These are phyloP conservation scores for Thelaira solivaga DNA, from an alignment of 2,888 invertebrate genomes.

Conservation along the genomic window DNA sequence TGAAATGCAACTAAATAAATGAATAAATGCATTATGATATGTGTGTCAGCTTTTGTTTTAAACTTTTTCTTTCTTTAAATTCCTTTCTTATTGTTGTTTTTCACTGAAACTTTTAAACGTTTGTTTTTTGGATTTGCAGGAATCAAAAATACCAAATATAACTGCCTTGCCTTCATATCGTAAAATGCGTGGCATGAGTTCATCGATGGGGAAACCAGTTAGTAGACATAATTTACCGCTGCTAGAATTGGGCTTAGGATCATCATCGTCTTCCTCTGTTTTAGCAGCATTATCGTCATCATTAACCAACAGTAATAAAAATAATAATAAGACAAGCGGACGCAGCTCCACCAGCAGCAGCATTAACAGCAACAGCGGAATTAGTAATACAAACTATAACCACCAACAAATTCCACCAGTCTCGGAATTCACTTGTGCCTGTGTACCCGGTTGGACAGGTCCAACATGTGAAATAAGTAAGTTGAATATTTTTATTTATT, in stretches of 20 bases:
- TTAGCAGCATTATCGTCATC: conserved; percentile 51
- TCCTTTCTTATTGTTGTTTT: not conserved
- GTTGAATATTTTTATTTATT: conserved; percentile 68
- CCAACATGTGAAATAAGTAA: conserved; percentile 86
- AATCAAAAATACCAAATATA: conserved; percentile 66
- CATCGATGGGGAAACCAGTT: conserved; percentile 77
- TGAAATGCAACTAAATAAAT: conserved; percentile 25
- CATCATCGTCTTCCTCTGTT: conserved; percentile 38
- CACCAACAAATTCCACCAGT: conserved; percentile 69
- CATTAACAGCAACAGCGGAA: conserved; percentile 40
- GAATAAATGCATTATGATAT: conserved; percentile 53
- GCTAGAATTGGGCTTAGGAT: conserved; percentile 68
- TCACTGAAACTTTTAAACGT: conserved; percentile 12
- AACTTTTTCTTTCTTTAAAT: not conserved
- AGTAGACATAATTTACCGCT: conserved; percentile 72
- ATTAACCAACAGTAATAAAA: conserved; percentile 43
- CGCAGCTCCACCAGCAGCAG: conserved; percentile 34
- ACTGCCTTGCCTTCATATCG: conserved; percentile 79
- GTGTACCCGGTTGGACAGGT: conserved; percentile 90
- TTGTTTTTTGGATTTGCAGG: conserved; percentile 57
- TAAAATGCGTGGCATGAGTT: conserved; percentile 80
- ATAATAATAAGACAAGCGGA: conserved; percentile 20
- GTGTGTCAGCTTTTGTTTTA: conserved; percentile 5
- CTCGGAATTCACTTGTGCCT: conserved; percentile 85
- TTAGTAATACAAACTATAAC: conserved; percentile 60